A percentile compares a stretch with the other conserved stretches of the same genome.
These are phyloP conservation scores for Eurystomus gularis DNA, from an alignment of 2,113 vertebrate genomes.

Conservation along the genomic window DNA sequence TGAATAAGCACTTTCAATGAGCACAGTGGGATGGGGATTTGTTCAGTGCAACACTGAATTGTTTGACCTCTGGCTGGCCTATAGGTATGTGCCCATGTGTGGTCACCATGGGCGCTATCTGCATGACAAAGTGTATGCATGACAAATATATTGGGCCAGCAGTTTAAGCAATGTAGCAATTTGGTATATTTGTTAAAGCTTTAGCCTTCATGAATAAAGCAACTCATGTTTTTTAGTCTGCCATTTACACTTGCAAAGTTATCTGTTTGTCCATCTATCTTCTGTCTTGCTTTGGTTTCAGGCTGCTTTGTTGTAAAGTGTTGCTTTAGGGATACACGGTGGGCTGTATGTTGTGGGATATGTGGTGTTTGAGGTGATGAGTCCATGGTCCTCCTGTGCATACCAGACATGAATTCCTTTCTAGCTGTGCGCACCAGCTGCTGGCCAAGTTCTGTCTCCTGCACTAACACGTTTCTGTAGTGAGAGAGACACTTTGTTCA, in stretches of 20 bases:
- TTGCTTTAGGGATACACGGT: neutral
- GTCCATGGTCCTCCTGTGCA: neutral
- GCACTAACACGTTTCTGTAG: neutral
- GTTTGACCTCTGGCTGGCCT: constrained; percentile 46
- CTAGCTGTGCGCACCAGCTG: neutral
- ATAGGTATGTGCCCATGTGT: neutral
- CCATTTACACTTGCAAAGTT: neutral
- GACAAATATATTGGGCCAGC: neutral
- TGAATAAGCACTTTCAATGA: neutral
- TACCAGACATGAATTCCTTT: constrained; percentile 17
- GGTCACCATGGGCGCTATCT: neutral
- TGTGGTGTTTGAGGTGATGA: neutral
- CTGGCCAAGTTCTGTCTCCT: neutral
- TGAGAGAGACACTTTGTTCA: neutral
- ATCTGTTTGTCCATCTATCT: neutral
- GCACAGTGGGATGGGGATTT: neutral
- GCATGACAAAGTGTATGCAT: neutral
- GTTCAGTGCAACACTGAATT: neutral
- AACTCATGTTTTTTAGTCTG: neutral
- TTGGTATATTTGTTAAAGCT: neutral
- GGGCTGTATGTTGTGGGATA: neutral
- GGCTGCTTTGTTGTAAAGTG: neutral
- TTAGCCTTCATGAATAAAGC: neutral
- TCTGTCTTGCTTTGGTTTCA: neutral
- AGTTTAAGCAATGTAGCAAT: neutral